Conservation (phyloP, 2,113 vertebrate genomes). For the Gadus macrocephalus region DNA sequence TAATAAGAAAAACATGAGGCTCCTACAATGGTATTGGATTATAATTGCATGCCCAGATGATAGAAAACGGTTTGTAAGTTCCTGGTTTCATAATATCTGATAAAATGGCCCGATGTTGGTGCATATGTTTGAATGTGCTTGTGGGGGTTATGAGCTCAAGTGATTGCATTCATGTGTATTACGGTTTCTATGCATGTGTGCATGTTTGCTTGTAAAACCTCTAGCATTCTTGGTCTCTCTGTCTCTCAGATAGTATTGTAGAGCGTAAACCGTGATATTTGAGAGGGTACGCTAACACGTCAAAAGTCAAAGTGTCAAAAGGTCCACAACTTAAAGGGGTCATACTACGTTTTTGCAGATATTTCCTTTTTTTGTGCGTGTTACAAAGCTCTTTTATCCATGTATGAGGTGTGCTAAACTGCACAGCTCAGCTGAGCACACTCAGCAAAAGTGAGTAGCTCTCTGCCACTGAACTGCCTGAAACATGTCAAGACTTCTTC, state of each 20-base stretch:
- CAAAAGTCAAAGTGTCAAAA: too few relatives aligned
- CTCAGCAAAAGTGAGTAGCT: too few relatives aligned
- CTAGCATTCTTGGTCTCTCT: background rate
- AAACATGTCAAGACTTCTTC: too few relatives aligned
- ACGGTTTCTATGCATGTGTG: constrained; percentile 1
- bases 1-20: constrained; percentile 59
- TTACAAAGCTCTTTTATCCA: too few relatives aligned
- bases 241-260: background rate
- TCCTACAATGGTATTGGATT: constrained; percentile 38
- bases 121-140: background rate
- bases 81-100: constrained; percentile 22
- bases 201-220: constrained; percentile 5
- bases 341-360: too few relatives aligned
- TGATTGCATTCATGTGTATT: background rate
- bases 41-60: constrained; percentile 42
- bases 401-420: too few relatives aligned
- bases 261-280: too few relatives aligned
- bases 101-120: constrained; percentile 13
- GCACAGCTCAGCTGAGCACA: too few relatives aligned
- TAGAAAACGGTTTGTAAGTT: constrained; percentile 41
- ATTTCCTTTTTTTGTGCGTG: too few relatives aligned
- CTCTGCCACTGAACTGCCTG: too few relatives aligned
- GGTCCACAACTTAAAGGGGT: too few relatives aligned
- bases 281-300: too few relatives aligned
- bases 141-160: background rate